Conservation (phyloP, 2,888 invertebrate species). For the Chironomus tentans region DNA sequence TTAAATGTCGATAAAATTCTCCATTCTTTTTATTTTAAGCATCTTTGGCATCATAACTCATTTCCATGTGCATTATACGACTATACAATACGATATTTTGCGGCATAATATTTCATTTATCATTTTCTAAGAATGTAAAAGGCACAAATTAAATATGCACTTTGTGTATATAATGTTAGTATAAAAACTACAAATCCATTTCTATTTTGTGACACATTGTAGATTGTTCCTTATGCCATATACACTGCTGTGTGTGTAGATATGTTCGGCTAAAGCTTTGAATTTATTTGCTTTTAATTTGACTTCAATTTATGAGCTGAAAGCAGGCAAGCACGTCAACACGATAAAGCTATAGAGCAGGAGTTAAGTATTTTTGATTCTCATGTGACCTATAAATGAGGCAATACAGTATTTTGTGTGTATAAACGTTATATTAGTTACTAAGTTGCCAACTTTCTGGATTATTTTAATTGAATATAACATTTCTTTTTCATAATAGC, state of each 20-base stretch:
- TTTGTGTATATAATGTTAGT: no score
- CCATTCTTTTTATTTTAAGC: background rate
- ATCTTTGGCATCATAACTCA: background rate
- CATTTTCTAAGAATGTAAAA: background rate
- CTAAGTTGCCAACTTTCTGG: no score
- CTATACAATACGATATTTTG: background rate
- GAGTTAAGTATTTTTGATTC: no score
- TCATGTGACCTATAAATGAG: no score
- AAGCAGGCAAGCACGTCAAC: background rate
- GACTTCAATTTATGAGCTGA: slow-evolving; percentile 16
- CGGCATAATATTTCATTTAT: slow-evolving; percentile 1
- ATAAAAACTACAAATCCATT: no score
- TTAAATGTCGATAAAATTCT: background rate
- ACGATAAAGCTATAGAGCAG: background rate
- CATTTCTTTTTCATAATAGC: no score
- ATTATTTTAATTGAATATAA: no score
- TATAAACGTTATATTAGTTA: no score
- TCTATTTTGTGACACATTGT: no score
- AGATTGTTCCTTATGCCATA: no score
- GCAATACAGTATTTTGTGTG: no score
- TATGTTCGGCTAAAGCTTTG: background rate
- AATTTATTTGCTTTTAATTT: slow-evolving; percentile 25
- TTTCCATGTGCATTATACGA: background rate
- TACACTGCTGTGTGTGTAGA: background rate
- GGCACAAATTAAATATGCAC: background rate